Evolutionary conservation across 2,888 invertebrate genomes (phyloP), one percentile per base, ranked within the genome.

Genomic region (Salpingus planirostris): DNA sequence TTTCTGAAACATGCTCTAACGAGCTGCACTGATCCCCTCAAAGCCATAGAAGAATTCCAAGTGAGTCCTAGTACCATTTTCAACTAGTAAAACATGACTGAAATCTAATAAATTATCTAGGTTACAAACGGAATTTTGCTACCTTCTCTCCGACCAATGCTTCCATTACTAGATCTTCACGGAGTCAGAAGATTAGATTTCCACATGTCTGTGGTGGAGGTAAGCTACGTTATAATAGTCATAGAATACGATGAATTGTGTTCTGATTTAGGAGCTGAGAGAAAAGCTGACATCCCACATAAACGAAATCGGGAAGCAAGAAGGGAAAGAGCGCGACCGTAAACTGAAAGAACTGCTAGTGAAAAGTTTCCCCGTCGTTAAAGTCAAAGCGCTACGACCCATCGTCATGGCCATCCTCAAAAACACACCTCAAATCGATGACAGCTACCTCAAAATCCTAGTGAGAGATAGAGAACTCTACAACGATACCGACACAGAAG

Each of bases 11-110:
- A 95, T 64, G 87, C 93, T 7, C 70, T 96, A 10, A 93, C 93
- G 8, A 93, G 90, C 54, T 95, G 95, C 59, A 90, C 91, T 1
- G 95, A 97, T 68, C 96, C 96, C 7, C 62, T 96, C 21, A 91
- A 91, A 68, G 95, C 96, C n/a, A 97, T 97, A 43, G 93, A 95
- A 71, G 93, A 95, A 64, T 97, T 97, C 70, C 93, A 96, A 70
- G 80, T 79, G 60, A 49, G 40, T 38, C 21, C 11, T 12, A 13
- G 4, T 13, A 7, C 31, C 18, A 24, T 18, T 10, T 11, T 14
- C 10, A 27, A 15, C 15, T 13, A 15, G 13, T 21, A 15, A 11
- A 7, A 12, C 18, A 24, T 15, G 10, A 34, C 15, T 25, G 26
- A 22, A 29, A 11, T 36, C 15, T 38, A 15, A n/a, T n/a, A 12